Conservation (phyloP, 2,888 invertebrate species). For the Zelleria hepariella region DNA sequence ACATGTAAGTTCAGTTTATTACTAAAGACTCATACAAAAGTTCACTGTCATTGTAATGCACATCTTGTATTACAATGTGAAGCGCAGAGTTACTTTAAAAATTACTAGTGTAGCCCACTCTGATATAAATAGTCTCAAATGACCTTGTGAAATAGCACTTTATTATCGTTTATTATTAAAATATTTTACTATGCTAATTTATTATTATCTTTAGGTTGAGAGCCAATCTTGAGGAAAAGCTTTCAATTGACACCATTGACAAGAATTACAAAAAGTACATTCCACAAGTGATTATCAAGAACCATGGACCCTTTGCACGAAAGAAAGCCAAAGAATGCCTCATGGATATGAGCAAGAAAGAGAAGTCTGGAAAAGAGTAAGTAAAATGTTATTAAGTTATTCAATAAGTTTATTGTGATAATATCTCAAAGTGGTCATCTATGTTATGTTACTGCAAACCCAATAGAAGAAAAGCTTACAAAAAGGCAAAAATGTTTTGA, state of each 20-base stretch:
- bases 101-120: neutral
- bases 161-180: neutral
- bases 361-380: conserved; percentile 75
- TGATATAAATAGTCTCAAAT: neutral
- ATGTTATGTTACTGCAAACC: too few relatives aligned
- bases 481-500: too few relatives aligned
- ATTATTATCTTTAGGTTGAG: conserved; percentile 61
- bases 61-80: neutral
- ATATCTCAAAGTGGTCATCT: too few relatives aligned
- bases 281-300: conserved; percentile 82
- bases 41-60: too few relatives aligned
- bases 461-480: too few relatives aligned
- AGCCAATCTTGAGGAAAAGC: conserved; percentile 82
- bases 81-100: neutral
- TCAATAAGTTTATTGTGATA: neutral
- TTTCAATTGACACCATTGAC: conserved; percentile 77
- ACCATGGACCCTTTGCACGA: conserved; percentile 82
- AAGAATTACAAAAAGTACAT: conserved; percentile 87
- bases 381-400: conserved; percentile 16
- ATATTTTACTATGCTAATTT: neutral
- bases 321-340: conserved; percentile 45
- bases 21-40: neutral
- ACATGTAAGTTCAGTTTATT: conserved; percentile 75
- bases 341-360: conserved; percentile 46
- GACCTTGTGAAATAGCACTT: neutral